These are phyloP conservation scores for Brachynemurus nebulosus DNA, from an alignment of 2,888 invertebrate genomes.

Conservation along the genomic window DNA sequence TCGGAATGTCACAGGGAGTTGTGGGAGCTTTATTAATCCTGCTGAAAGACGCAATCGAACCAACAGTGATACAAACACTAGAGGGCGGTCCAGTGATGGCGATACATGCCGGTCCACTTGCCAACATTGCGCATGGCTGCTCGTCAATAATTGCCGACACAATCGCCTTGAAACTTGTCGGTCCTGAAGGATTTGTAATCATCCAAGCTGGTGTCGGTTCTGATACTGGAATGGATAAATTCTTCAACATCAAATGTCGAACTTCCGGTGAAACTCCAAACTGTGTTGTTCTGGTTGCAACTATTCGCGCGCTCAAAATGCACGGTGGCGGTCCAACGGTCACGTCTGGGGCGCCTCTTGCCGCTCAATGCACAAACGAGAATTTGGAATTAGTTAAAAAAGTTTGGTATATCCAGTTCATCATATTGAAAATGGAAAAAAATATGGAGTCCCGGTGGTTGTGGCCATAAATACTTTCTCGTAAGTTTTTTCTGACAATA, in stretches of 20 bases:
- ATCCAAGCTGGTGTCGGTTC: constrained; percentile 99
- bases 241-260: constrained; percentile 92
- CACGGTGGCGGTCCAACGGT: constrained; percentile 95
- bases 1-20: too few species aligned
- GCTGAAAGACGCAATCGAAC: constrained; percentile 86
- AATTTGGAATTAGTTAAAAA: constrained; percentile 73
- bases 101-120: constrained; percentile 98
- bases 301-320: constrained; percentile 94
- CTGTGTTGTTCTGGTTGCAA: constrained; percentile 84
- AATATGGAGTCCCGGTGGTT: constrained; percentile 85
- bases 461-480: constrained; percentile 82
- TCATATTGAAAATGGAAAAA: constrained; percentile 83
- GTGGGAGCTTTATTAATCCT: constrained; percentile 89
- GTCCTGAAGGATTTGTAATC: constrained; percentile 79
- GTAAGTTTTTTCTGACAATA: constrained; percentile 38
- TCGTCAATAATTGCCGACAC: constrained; percentile 92
- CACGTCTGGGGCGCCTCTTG: constrained; percentile 67
- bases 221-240: constrained; percentile 98
- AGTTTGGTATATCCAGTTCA: constrained; percentile 78
- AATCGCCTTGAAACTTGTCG: constrained; percentile 85
- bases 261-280: constrained; percentile 73
- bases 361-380: constrained; percentile 72
- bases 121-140: constrained; percentile 98
- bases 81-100: constrained; percentile 93
- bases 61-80: constrained; percentile 92